A percentile compares a stretch with the other conserved stretches of the same genome.
Conservation (phyloP, 1,140 invertebrate genomes). For the Drosophila setifemur region DNA sequence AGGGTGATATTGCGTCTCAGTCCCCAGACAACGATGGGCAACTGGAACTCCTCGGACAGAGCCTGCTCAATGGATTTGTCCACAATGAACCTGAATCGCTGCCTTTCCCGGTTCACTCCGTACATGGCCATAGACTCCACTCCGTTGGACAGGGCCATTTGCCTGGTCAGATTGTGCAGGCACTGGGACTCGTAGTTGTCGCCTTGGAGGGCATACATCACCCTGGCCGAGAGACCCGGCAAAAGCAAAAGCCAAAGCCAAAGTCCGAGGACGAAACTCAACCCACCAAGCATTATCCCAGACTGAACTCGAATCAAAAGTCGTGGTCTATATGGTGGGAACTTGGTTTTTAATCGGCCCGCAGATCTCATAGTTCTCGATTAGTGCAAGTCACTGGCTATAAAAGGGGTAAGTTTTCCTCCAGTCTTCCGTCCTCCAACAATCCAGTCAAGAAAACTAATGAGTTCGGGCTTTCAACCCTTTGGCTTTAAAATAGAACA, state of each 20-base stretch:
- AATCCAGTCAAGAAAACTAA: too few relatives aligned
- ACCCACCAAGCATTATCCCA: background rate
- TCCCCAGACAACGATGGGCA: slow-evolving; percentile 37
- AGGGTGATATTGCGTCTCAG: slow-evolving; percentile 9
- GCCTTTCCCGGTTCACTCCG: background rate
- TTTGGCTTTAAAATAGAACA: too few relatives aligned
- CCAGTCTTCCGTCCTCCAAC: too few relatives aligned
- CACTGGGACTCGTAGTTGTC: background rate
- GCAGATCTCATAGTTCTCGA: background rate
- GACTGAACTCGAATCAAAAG: background rate
- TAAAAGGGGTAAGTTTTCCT: background rate
- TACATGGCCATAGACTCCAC: slow-evolving; percentile 10
- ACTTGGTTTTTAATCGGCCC: background rate
- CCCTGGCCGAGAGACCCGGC: background rate
- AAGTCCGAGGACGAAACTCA: slow-evolving; percentile 9
- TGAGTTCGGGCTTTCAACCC: too few relatives aligned
- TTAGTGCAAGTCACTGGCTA: background rate
- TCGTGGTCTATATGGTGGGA: background rate
- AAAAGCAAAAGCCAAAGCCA: background rate
- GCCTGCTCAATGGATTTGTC: slow-evolving; percentile 31
- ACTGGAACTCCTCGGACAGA: slow-evolving; percentile 25
- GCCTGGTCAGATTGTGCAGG: slow-evolving; percentile 6
- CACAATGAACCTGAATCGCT: background rate
- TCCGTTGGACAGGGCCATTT: background rate
- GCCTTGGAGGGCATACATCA: background rate